Evolutionary conservation across 2,797 vertebrate genomes (phyloP).

Genomic region (Silurus aristotelis): DNA sequence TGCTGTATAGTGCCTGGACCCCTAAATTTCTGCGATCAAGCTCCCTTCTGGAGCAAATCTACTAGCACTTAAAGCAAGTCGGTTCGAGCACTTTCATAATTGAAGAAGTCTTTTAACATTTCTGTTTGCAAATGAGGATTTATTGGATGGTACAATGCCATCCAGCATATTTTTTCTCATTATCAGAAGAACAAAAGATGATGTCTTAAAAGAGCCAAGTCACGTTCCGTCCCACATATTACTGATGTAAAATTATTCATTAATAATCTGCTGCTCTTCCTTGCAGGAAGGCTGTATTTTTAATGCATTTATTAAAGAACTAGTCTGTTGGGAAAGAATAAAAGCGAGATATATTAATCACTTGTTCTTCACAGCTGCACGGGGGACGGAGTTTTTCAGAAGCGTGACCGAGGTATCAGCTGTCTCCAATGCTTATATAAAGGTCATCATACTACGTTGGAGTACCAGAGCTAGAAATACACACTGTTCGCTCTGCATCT

Average conservation of each 20-base stretch:
- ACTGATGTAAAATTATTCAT: conserved; percentile 59
- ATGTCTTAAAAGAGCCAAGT: conserved; percentile 36
- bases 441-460: conserved; percentile 66
- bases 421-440: conserved; percentile 70
- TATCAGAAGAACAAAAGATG: conserved; percentile 51
- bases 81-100: conserved; percentile 45
- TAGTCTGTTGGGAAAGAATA: conserved; percentile 53
- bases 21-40: background rate
- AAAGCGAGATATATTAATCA: conserved; percentile 55
- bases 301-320: conserved; percentile 15
- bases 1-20: background rate
- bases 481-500: background rate
- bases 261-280: conserved; percentile 37
- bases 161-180: conserved; percentile 49
- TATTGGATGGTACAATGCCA: conserved; percentile 46
- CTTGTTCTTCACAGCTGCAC: conserved; percentile 40
- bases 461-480: conserved; percentile 26
- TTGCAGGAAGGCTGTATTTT: conserved; percentile 16
- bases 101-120: conserved; percentile 45
- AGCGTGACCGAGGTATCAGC: conserved; percentile 53
- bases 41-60: conserved; percentile 3
- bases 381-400: conserved; percentile 30
- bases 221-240: conserved; percentile 52
- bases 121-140: conserved; percentile 48
- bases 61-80: background rate